Evolutionary conservation across 2,888 invertebrate species (phyloP).

Genomic region (Chironomus riparius): DNA sequence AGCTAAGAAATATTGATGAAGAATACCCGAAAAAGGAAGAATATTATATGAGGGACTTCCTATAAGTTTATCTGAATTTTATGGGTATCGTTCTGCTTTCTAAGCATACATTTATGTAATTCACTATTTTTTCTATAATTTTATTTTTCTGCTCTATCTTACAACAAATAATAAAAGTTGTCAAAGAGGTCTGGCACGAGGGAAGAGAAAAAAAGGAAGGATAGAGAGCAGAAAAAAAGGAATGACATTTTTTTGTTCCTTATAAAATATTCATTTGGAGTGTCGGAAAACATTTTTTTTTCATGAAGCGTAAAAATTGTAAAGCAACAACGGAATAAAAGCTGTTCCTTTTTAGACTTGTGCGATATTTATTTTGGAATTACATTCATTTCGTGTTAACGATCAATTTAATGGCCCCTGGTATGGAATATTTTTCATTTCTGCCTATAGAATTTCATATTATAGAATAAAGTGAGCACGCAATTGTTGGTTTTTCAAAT

Average conservation of each 20-base stretch:
- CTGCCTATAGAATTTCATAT: no score
- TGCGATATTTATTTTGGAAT: background rate
- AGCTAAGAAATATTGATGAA: no score
- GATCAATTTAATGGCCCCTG: constrained; percentile 8
- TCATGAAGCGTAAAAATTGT: background rate
- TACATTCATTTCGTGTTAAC: constrained; percentile 9
- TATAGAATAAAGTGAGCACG: background rate
- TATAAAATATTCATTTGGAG: background rate
- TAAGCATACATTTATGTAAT: no score
- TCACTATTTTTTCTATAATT: no score
- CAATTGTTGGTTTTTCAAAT: background rate
- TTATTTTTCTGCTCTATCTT: background rate
- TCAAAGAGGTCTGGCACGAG: background rate
- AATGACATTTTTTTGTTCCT: background rate
- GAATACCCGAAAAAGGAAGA: no score
- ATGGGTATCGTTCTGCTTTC: no score
- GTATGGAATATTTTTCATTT: no score
- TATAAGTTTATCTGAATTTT: no score
- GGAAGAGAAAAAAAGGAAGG: background rate
- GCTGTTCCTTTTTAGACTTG: background rate
- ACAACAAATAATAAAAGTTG: background rate
- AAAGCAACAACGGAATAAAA: background rate
- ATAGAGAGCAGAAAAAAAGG: background rate
- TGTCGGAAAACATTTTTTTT: background rate
- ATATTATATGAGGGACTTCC: no score